Base-by-base conservation (phyloP, 2,888 invertebrate genomes). In the Erpobdella octoculata region DNA sequence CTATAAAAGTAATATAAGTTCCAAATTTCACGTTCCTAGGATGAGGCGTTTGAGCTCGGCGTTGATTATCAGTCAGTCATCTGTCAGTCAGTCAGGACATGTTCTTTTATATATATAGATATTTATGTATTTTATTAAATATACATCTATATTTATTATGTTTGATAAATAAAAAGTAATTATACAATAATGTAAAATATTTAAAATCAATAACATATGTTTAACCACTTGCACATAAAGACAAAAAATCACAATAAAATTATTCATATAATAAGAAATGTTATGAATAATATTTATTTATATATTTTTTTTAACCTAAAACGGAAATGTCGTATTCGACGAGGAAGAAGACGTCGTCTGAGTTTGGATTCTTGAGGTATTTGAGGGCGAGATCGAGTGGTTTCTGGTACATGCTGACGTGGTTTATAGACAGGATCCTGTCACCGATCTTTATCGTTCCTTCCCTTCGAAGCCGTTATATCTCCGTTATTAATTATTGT, bases 381-480 rank as follows among this genome's bases (percentile, higher is more conserved):
- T 81, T 88, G 79, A 92, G 90, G 9, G 93, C 93, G 82, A 93
- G 93, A 2, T 89, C 86, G 66, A 93, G 84, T 0, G 90, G 90
- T 80, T 90, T 89, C 79, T 89, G 89, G 72, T 89, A 88, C 15
- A 92, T 85, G 12, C 90, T 84, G 36, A 86, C 82, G 4, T 87
- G 87, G 83, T 94, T 92, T 68, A 94, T 91, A 76, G 91, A 90
- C 73, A 94, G 80, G 35, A 95, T 85, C 33, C 94, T 88, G 82
- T 95, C 95, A 2, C 95, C 94, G 37, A 91, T 89, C 81, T 92
- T 90, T 75, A 95, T 89, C 74, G 92, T 88, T 0, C 93, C 93
- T 73, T 91, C 91, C 79, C 91, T 91, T 59, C n/a, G n/a, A n/a
- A 38, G 70, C 62, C 74, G 68, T 15, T 21, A 48, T 6, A 48